A percentile compares a stretch with the other conserved stretches of the same genome.
Conservation (phyloP, 2,113 vertebrate genomes). For the Capreolus pygargus region DNA sequence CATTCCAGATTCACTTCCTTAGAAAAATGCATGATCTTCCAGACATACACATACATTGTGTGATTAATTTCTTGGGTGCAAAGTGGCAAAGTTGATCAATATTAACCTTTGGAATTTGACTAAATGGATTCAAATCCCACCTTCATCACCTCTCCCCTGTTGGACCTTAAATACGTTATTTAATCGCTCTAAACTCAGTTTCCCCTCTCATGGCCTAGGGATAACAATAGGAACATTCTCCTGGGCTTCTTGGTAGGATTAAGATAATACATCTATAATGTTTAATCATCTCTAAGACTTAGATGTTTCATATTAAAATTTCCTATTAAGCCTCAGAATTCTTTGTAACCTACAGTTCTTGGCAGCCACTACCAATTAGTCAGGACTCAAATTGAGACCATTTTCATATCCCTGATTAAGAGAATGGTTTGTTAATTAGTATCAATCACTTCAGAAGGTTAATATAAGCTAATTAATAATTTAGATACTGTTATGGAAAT, state of each 20-base stretch:
- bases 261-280: not conserved
- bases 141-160: not conserved
- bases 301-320: constrained; percentile 18
- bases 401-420: not conserved
- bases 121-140: not conserved
- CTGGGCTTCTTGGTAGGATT: not conserved
- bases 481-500: constrained; percentile 27
- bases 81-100: not conserved
- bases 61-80: not conserved
- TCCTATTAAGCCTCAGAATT: constrained; percentile 6
- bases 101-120: not conserved
- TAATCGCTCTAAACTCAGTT: not conserved
- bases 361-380: constrained; percentile 10
- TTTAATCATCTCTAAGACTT: not conserved
- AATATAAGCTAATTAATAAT: constrained; percentile 45
- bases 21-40: not conserved
- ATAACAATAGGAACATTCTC: not conserved
- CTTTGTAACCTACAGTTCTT: not conserved
- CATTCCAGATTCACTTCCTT: not conserved
- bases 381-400: constrained; percentile 7
- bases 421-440: constrained; percentile 29
- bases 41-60: not conserved
- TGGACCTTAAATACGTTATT: not conserved
- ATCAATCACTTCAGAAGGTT: constrained; percentile 38
- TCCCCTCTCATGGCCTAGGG: not conserved